Conservation (phyloP, 2,113 vertebrate species). For the Capreolus pygargus region DNA sequence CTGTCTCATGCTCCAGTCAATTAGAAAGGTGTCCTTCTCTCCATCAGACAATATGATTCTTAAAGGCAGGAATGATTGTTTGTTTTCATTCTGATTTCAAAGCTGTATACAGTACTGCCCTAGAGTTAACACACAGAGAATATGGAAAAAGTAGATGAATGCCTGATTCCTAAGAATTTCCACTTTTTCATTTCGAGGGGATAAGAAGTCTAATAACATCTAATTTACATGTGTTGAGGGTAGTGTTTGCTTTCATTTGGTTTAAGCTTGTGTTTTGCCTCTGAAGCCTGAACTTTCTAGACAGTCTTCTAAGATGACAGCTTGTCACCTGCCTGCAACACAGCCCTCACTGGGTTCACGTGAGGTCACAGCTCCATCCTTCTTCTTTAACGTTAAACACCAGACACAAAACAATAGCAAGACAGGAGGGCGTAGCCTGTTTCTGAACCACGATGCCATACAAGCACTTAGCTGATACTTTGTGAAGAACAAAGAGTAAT, state of each 20-base stretch:
- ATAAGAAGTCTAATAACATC: not conserved
- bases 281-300: slow-evolving; percentile 57
- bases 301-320: slow-evolving; percentile 45
- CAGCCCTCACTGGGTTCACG: not conserved
- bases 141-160: not conserved
- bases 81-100: not conserved
- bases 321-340: slow-evolving; percentile 42
- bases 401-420: not conserved
- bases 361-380: not conserved
- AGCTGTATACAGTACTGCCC: not conserved
- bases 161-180: not conserved
- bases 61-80: not conserved
- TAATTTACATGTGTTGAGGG: not conserved
- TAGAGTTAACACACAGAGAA: not conserved
- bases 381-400: not conserved
- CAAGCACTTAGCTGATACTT: not conserved
- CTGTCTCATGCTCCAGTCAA: not conserved
- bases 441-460: not conserved
- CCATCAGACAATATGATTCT: not conserved
- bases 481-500: not conserved
- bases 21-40: not conserved
- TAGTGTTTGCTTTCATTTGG: slow-evolving; percentile 57
- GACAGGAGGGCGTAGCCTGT: not conserved
- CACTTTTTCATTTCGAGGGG: not conserved
- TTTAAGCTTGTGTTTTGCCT: slow-evolving; percentile 59